Evolutionary conservation across 2,888 invertebrate genomes (phyloP), one percentile per base, ranked within the genome.

Genomic region (Melinaea marsaeus): DNA sequence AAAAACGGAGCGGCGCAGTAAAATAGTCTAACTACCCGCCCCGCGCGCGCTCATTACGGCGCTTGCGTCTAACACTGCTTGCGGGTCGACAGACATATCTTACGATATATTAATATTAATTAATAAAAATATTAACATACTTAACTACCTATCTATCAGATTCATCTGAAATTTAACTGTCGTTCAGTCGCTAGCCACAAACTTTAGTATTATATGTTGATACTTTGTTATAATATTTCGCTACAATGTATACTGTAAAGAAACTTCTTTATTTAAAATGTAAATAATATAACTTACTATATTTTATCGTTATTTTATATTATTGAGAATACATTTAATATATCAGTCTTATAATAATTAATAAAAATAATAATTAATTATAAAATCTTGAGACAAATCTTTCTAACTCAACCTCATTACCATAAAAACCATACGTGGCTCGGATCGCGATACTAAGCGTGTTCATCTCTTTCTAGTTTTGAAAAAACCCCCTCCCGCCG

Each of bases 401-500:
- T 1, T 75, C 77, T 77, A 80, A 80, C 69, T 68, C 65, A 13
- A 54, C 47, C 46, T 34, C 70, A 37, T 65, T 61, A 59, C 63
- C 58, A 62, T 60, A 71, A 71, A 73, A 74, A 72, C 69, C 72
- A 65, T 69, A 71, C 74, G 76, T 71, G 74, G 72, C 76, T 75
- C 83, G 82, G 86, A 89, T 90, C 89, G 89, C 88, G 88, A 88
- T 89, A 88, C 89, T 88, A 88, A 87, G 82, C 89, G 81, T 86
- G 90, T 90, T 90, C 88, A 88, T 89, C 90, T 90, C 90, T 90
- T 90, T 90, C 90, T 90, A 90, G 90, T 90, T 90, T 90, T 89
- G 85, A 88, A 89, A 88, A 88, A 86, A 76, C 79, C 72, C 72
- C 70, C 65, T 66, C 71, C 71, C 64, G 65, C 71, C 67, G 66